These are phyloP conservation scores for Hippocampus mohnikei DNA, from an alignment of 2,113 vertebrate genomes.

Conservation along the genomic window DNA sequence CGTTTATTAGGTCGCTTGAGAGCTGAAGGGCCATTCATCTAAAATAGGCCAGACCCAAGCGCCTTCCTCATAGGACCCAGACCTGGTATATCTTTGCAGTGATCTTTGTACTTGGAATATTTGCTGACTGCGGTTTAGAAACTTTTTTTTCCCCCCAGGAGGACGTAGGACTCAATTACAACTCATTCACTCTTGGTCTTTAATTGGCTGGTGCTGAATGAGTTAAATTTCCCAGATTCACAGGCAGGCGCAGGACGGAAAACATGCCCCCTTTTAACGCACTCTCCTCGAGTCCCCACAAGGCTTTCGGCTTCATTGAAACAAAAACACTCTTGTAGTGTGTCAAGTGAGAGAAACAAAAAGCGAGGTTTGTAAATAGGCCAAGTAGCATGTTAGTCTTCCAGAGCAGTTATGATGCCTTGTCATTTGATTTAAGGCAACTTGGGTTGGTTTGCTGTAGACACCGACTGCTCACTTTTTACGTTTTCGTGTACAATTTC, in stretches of 20 bases:
- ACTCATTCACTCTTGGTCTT: not conserved
- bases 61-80: not conserved
- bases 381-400: not conserved
- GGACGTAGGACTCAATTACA: not conserved
- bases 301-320: not conserved
- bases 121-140: not conserved
- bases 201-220: not conserved
- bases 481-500: not conserved
- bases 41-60: not conserved
- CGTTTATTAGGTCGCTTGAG: not conserved
- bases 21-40: slow-evolving; percentile 3
- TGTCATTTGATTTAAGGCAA: not conserved
- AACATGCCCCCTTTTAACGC: not conserved
- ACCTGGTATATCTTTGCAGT: not conserved
- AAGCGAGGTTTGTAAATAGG: not conserved
- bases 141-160: not conserved
- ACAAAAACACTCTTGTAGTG: not conserved
- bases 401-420: not conserved
- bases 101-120: not conserved
- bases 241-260: not conserved
- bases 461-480: not conserved
- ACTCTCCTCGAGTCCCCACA: not conserved
- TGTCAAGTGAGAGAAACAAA: not conserved
- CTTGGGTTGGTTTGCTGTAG: not conserved
- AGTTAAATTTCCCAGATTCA: not conserved